Evolutionary conservation across 2,113 vertebrate species (phyloP).

Genomic region (Rallus limicola): DNA sequence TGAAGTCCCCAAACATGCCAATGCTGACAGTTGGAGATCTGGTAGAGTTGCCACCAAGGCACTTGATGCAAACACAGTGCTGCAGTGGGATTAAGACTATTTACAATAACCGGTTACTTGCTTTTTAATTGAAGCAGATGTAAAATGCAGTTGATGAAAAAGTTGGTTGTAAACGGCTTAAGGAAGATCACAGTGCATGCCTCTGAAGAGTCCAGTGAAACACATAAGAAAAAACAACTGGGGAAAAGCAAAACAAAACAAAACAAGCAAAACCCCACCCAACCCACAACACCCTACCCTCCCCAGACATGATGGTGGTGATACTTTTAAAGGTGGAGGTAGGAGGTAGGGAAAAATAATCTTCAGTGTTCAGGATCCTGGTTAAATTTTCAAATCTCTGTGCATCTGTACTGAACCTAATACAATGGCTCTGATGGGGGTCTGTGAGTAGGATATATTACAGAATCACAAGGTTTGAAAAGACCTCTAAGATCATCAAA

Average conservation of each 20-base stretch:
- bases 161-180: not conserved
- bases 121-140: slow-evolving; percentile 22
- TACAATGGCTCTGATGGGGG: not conserved
- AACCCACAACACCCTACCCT: too few relatives aligned
- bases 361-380: not conserved
- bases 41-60: not conserved
- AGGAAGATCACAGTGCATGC: not conserved
- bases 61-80: slow-evolving; percentile 10
- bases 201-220: not conserved
- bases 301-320: too few relatives aligned
- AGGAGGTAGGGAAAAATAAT: not conserved
- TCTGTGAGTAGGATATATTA: not conserved
- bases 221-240: not conserved
- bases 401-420: not conserved
- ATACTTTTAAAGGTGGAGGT: not conserved
- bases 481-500: too few relatives aligned
- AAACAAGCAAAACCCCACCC: too few relatives aligned
- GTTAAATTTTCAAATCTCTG: not conserved
- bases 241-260: too few relatives aligned
- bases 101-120: slow-evolving; percentile 11
- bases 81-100: slow-evolving; percentile 35
- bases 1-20: not conserved
- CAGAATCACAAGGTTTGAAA: too few relatives aligned
- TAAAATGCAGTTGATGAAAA: not conserved
- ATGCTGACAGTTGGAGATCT: not conserved